Percentiles rank a stretch among this genome's conserved stretches.
Conservation (phyloP, 53 echinoderm and acorn worm genomes). For the Crossaster papposus region DNA sequence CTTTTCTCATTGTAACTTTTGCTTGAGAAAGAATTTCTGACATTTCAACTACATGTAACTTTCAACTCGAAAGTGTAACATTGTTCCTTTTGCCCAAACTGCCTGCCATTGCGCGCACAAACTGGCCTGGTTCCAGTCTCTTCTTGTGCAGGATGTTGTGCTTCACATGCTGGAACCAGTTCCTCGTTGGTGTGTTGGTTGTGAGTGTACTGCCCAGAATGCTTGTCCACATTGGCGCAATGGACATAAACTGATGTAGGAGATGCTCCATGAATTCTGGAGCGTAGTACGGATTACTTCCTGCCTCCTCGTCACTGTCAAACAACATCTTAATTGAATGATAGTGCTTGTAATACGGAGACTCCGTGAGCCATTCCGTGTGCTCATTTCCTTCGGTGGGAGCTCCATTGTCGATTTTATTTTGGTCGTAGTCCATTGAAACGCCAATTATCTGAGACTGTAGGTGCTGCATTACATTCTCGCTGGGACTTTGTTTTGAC, state of each 20-base stretch:
- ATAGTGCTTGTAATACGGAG: slow-evolving; percentile 14
- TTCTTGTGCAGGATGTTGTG: not conserved
- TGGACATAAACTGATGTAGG: not conserved
- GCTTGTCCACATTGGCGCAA: slow-evolving; percentile 17
- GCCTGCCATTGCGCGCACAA: not conserved
- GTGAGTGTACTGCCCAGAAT: not conserved
- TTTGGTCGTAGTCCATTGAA: not conserved
- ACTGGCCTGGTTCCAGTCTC: not conserved
- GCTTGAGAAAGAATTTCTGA: no score
- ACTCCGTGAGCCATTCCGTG: not conserved
- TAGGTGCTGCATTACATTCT: not conserved
- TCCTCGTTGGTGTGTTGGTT: not conserved
- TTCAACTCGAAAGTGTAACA: not conserved
- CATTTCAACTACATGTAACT: no score
- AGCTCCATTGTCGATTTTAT: not conserved
- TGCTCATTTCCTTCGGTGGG: not conserved
- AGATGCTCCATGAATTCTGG: not conserved
- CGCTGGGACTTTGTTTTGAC: not conserved
- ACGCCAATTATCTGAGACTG: not conserved
- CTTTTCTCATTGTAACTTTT: no score
- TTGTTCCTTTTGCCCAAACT: not conserved
- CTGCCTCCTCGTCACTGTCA: not conserved
- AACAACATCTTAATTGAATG: not conserved
- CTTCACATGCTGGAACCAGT: not conserved
- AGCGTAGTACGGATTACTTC: not conserved